A percentile compares a stretch with the other conserved stretches of the same genome.
Evolutionary conservation across 2,797 vertebrate species (phyloP).

Genomic region (Lepilemur ruficaudatus): DNA sequence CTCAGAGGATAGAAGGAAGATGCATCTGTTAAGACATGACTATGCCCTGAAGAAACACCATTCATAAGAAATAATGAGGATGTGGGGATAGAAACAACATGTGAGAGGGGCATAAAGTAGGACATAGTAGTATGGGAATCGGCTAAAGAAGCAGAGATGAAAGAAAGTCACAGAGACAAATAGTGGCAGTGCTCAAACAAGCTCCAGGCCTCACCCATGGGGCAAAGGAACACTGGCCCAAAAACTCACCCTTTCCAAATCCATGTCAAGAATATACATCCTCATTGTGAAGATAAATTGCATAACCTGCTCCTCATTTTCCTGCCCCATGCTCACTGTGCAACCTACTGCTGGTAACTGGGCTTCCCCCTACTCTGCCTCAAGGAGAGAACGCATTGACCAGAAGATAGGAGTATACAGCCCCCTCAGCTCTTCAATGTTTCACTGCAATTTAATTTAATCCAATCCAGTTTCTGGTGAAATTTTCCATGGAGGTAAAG

Average conservation of each 20-base stretch:
- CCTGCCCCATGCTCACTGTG: background rate
- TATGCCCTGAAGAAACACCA: background rate
- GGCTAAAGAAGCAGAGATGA: background rate
- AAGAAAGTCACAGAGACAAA: background rate
- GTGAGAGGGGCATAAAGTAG: background rate
- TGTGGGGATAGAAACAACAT: background rate
- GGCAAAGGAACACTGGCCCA: background rate
- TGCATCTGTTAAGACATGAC: background rate
- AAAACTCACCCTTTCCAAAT: background rate
- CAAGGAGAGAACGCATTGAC: background rate
- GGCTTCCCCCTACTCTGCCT: background rate
- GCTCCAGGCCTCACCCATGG: background rate
- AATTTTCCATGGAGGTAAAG: background rate
- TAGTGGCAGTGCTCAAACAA: background rate
- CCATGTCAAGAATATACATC: background rate
- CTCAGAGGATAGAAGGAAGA: background rate
- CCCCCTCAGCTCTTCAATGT: background rate
- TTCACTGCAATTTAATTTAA: background rate
- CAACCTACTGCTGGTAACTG: background rate
- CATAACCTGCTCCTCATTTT: background rate
- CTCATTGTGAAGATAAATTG: background rate
- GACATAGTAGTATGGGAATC: background rate
- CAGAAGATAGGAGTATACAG: background rate
- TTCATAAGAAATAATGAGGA: background rate
- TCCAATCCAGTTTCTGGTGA: background rate